Evolutionary conservation across 2,797 vertebrate genomes (phyloP).

Genomic region (Enteromius thamalakanensis): DNA sequence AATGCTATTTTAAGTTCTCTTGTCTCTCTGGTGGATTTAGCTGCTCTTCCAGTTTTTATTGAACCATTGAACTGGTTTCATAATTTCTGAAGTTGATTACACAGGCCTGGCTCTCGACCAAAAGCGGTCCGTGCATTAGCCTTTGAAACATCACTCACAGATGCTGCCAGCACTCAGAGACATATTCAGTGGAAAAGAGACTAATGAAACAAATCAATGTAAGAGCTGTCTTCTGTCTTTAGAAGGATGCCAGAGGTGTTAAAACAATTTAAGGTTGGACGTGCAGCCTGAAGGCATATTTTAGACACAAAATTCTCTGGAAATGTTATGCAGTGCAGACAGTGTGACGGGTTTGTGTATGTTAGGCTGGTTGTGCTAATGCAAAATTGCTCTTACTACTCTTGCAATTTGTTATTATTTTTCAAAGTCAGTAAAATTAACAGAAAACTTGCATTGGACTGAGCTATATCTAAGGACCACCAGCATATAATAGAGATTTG

Average conservation of each 20-base stretch:
- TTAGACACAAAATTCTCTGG: neutral
- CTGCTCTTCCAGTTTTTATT: conserved; percentile 44
- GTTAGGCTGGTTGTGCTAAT: neutral
- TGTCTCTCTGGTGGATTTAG: conserved; percentile 32
- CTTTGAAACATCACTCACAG: conserved; percentile 48
- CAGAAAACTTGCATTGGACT: neutral
- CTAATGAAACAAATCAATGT: conserved; percentile 51
- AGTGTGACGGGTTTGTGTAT: neutral
- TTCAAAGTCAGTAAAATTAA: neutral
- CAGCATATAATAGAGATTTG: neutral
- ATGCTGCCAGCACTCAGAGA: conserved; percentile 24
- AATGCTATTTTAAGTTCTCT: conserved; percentile 36
- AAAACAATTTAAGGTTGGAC: conserved; percentile 32
- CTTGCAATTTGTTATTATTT: neutral
- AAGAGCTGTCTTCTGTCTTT: conserved; percentile 45
- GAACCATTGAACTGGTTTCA: conserved; percentile 57
- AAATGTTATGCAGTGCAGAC: neutral
- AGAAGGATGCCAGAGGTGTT: conserved; percentile 24
- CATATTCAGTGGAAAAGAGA: conserved; percentile 43
- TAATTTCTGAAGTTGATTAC: conserved; percentile 54
- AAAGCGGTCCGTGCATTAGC: conserved; percentile 53
- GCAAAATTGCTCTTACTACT: neutral
- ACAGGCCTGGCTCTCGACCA: conserved; percentile 49
- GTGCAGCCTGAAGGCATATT: neutral
- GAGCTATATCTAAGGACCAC: neutral